Evolutionary conservation across 1,140 invertebrate species (phyloP).

Genomic region (Melanaphis sacchari): DNA sequence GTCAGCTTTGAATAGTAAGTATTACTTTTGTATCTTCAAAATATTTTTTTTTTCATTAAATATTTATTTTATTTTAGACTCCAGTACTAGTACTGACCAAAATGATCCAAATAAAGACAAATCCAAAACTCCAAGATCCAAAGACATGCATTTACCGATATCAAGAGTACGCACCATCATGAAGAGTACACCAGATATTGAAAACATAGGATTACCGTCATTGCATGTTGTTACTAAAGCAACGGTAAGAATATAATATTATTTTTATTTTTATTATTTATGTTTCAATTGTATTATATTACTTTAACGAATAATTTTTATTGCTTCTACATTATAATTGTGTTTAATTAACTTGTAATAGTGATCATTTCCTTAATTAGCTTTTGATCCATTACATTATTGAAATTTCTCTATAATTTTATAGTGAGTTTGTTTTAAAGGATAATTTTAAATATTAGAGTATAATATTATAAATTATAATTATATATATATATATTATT

Average conservation of each 20-base stretch:
- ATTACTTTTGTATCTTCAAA: not conserved
- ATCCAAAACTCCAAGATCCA: conserved; percentile 44
- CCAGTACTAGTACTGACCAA: conserved; percentile 4
- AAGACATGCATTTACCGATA: conserved; percentile 68
- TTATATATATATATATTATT: no score
- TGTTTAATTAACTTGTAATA: not conserved
- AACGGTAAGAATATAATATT: conserved; percentile 69
- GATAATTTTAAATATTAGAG: not conserved
- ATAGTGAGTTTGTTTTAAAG: not conserved
- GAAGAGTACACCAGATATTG: conserved; percentile 85
- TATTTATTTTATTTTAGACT: not conserved
- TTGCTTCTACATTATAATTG: not conserved
- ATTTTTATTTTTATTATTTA: not conserved
- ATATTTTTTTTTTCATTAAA: not conserved
- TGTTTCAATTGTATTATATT: not conserved
- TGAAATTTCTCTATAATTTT: not conserved
- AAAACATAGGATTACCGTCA: conserved; percentile 77
- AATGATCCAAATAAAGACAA: conserved; percentile 48
- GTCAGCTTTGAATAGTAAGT: conserved; percentile 41
- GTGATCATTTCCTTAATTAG: not conserved
- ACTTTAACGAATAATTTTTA: not conserved
- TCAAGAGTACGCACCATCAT: conserved; percentile 82
- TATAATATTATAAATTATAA: not conserved
- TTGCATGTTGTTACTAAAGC: conserved; percentile 76
- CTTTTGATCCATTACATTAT: not conserved